phyloP scores from a whole-genome alignment of 1,140 invertebrate genomes.

The Drosophila ironensis region DNA sequence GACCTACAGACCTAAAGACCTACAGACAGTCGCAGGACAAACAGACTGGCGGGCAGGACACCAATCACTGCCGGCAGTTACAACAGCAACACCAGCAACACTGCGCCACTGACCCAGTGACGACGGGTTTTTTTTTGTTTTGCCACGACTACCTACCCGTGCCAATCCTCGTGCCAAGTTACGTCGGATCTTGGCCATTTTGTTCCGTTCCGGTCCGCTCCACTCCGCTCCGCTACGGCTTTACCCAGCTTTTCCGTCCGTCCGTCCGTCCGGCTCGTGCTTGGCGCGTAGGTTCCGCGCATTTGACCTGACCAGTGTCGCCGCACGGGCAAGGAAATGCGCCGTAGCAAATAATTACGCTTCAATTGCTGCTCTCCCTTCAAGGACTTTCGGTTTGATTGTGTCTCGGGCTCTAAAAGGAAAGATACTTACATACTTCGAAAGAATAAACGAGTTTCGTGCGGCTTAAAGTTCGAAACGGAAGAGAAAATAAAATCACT shows the following conservation, averaged over 20 bases:
- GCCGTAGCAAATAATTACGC: conserved; percentile 75
- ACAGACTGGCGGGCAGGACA: too few species aligned
- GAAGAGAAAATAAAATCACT: conserved; percentile 1
- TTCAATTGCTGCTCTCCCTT: conserved; percentile 62
- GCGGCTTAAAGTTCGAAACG: conserved; percentile 10
- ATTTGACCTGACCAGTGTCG: conserved; percentile 60
- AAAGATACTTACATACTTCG: conserved; percentile 1
- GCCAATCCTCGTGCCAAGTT: conserved; percentile 66
- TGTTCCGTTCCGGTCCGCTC: neutral
- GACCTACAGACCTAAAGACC: too few species aligned
- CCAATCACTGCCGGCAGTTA: conserved; percentile 27
- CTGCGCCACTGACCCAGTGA: conserved; percentile 75
- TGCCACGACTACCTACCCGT: too few species aligned
- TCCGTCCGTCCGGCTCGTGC: neutral
- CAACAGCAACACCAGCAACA: conserved; percentile 22
- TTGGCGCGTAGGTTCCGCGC: conserved; percentile 26
- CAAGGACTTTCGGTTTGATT: conserved; percentile 66
- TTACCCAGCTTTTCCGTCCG: neutral
- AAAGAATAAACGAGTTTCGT: conserved; percentile 5
- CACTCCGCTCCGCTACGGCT: neutral
- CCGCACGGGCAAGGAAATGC: conserved; percentile 65
- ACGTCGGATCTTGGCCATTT: conserved; percentile 15
- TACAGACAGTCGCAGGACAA: too few species aligned
- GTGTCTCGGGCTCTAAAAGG: conserved; percentile 32
- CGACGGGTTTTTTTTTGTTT: too few species aligned